Base-by-base conservation (phyloP, 1,140 invertebrate species). In the Lepidurus apus region DNA sequence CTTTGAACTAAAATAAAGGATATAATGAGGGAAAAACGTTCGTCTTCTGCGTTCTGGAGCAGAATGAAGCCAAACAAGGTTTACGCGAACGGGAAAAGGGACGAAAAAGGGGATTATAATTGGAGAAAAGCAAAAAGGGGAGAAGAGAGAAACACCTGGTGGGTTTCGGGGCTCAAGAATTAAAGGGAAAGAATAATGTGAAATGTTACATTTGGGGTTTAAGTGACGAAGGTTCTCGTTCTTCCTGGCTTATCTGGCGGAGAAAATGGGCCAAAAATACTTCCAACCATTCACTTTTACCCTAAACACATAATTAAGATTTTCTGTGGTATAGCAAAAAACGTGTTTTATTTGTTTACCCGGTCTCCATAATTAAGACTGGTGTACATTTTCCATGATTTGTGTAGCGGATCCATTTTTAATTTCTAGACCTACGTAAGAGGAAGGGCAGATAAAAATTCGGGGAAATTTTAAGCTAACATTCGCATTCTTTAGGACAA, bases 331-430 rank as follows among this genome's bases (percentile, higher is more conserved):
- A 34, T 47, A 10, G 5, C 17, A 11, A 47, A 47, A 1, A 11
- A 65, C 7, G 5, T 65, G 17, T 7, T 65, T 65, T 47, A 47
- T 10, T 34, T 47, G 45, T 17, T 65, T 65, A 65, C 53, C 13
- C 53, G 53, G 53, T 65, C 53, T 13, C 53, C 53, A 21, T 65
- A 65, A 65, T 65, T 65, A 7, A 65, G 53, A 21, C 53, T 65
- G 6, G 53, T 65, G 53, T 65, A 65, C 53, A 65, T 65, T 17
- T 65, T 65, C 53, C 53, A 65, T 13, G 53, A 13, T 65, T 65
- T 65, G 13, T 7, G 17, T n/a, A 65, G 13, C 6, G 53, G 53
- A 65, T 65, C 53, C 53, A 65, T 65, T 65, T 65, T 21, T 21
- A n/a, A 65, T 47, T 34, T 34, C 34, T 34, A 34, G 34, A 26